Evolutionary conservation across 2,797 vertebrate genomes (phyloP).

Genomic region (Buceros bicornis): DNA sequence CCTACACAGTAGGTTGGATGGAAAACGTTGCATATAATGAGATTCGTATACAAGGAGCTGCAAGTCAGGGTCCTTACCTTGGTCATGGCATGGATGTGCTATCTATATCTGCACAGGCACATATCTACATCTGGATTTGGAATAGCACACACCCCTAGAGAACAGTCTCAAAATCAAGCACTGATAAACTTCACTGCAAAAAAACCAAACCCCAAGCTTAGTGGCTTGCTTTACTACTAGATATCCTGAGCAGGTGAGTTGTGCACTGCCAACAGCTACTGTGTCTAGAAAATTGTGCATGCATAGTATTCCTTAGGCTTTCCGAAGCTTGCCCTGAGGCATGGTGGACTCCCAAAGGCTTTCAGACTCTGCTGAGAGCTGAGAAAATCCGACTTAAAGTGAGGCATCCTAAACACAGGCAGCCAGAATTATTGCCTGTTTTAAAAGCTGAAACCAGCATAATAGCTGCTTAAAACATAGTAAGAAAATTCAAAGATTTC

Average conservation of each 20-base stretch:
- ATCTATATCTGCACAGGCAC: neutral
- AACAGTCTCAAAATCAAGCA: neutral
- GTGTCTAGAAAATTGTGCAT: neutral
- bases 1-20: neutral
- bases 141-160: neutral
- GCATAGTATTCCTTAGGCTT: neutral
- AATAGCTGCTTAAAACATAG: constrained; percentile 22
- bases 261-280: neutral
- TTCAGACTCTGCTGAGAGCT: neutral
- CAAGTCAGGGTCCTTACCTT: neutral
- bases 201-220: neutral
- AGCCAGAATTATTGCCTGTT: neutral
- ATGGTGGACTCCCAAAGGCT: neutral
- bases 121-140: neutral
- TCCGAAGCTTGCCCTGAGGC: neutral
- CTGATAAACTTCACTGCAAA: neutral
- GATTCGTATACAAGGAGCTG: neutral
- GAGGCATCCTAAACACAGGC: neutral
- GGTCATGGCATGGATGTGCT: neutral
- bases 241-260: neutral
- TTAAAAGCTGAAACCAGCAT: neutral
- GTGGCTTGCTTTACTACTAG: neutral
- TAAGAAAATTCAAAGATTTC: neutral
- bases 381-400: neutral
- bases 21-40: neutral